phyloP scores from a whole-genome alignment of 2,797 vertebrate genomes.

The Astyanax mexicanus region DNA sequence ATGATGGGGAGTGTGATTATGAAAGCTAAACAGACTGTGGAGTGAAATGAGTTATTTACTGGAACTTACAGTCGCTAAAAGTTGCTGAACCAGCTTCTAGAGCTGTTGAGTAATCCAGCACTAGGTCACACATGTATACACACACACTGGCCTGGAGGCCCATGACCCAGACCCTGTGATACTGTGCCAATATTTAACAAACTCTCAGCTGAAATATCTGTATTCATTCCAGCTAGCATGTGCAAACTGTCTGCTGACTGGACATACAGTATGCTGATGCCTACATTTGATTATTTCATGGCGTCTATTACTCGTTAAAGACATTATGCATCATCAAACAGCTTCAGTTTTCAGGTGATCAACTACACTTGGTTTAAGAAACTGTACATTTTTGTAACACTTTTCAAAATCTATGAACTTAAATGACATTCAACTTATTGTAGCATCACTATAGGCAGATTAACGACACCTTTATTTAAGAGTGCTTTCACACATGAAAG shows the following conservation, averaged over 20 bases:
- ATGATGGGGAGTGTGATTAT: background rate
- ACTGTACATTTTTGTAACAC: too few relatives aligned
- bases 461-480: too few relatives aligned
- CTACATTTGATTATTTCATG: too few relatives aligned
- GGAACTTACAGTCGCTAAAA: background rate
- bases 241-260: too few relatives aligned
- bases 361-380: too few relatives aligned
- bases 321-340: too few relatives aligned
- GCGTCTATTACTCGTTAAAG: too few relatives aligned
- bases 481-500: too few relatives aligned
- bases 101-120: conserved; percentile 1
- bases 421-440: too few relatives aligned
- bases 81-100: conserved; percentile 2
- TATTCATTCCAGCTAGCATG: background rate
- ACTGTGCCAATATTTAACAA: background rate
- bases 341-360: too few relatives aligned
- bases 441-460: too few relatives aligned
- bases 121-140: background rate
- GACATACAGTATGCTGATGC: conserved; percentile 10
- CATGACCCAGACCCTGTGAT: background rate
- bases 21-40: background rate
- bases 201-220: background rate
- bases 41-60: background rate
- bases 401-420: too few relatives aligned
- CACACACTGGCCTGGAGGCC: background rate